Base-by-base conservation (phyloP, 2,113 vertebrate genomes). In the Hippoglossus stenolepis region DNA sequence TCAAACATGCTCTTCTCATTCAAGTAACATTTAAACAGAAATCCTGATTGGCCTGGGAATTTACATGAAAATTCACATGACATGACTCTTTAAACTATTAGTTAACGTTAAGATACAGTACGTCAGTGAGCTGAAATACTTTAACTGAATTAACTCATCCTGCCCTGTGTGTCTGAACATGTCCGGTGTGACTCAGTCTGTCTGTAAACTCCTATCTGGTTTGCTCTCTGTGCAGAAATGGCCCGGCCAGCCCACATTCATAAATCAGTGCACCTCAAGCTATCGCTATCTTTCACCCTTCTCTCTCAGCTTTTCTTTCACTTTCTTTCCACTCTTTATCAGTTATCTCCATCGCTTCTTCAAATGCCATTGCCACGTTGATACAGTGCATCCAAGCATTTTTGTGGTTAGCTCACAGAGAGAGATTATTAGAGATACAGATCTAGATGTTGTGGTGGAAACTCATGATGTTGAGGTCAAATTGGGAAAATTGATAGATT, bases 241-340 rank as follows among this genome's bases (percentile, higher is more conserved):
- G 13, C 79, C 53, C 65, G 70, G 45, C 60, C 65, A 77, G 70
- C 75, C 74, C 49, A 54, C 24, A 71, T 18, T 75, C 73, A 79
- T 90, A 89, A 91, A 90, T 91, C 86, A 87, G 57, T 58, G 60
- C 82, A 84, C 88, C 87, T 85, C 58, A 69, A 80, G 49, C 77
- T 80, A 60, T 83, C 8, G 21, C 77, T 79, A 20, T 79, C 80
- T 78, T 80, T 74, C 71, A 58, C 56, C n/a, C 64, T 66, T 68
- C 2, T 20, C 11, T 51, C 11, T 13, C 47, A 65, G 24, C 20
- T 9, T 76, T 60, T 61, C 49, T 53, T 14, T 24, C 2, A 38
- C 31, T 70, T 18, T 76, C 40, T 24, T 61, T 71, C 69, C 28
- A 70, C 54, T 56, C 47, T 66, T 69, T 70, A 78, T 82, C 78